Conservation (phyloP, 2,888 invertebrate species). For the Drosophila helvetica region DNA sequence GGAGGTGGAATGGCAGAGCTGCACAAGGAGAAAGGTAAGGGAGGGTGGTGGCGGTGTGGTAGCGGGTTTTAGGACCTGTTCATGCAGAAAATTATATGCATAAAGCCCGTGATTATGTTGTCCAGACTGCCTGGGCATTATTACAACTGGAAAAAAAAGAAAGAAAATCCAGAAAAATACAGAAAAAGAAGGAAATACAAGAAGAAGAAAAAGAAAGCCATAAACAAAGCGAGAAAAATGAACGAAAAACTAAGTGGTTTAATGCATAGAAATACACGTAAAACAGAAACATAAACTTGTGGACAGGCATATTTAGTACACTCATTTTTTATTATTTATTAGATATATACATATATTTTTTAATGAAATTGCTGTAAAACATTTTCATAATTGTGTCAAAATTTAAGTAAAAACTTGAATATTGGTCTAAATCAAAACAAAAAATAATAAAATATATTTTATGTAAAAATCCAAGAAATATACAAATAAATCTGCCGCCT, state of each 20-base stretch:
- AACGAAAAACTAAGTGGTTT: background rate
- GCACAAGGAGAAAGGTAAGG: background rate
- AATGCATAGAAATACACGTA: background rate
- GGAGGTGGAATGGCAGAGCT: background rate
- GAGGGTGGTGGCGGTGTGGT: background rate
- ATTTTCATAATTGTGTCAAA: no score
- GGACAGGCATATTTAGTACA: no score
- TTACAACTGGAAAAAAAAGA: constrained; percentile 64
- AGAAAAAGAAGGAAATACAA: constrained; percentile 40
- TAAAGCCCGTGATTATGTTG: constrained; percentile 76
- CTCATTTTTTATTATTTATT: no score
- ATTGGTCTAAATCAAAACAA: no score
- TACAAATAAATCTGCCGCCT: no score
- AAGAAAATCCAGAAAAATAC: constrained; percentile 50
- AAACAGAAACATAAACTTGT: background rate
- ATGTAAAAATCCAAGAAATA: no score
- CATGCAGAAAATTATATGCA: constrained; percentile 79
- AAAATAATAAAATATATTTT: no score
- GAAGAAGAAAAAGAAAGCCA: constrained; percentile 20
- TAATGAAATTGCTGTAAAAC: no score
- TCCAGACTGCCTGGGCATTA: constrained; percentile 65
- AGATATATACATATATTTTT: no score
- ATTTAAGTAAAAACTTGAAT: no score
- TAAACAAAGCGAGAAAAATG: background rate
- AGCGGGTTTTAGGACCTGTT: constrained; percentile 48